Percentiles rank a stretch among this genome's conserved stretches.
Conservation (phyloP, 2,113 vertebrate species). For the Opisthocomus hoazin region DNA sequence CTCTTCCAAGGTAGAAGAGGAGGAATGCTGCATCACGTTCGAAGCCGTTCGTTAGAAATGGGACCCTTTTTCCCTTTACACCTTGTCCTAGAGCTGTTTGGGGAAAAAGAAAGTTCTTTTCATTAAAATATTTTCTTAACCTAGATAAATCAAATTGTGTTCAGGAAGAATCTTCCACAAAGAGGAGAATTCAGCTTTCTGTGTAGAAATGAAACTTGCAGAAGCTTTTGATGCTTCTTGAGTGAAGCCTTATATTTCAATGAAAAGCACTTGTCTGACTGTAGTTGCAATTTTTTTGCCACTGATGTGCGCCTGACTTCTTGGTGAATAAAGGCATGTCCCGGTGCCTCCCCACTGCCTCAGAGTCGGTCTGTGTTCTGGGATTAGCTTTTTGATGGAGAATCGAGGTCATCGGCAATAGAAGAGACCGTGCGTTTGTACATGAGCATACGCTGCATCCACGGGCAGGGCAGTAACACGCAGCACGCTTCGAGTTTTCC, state of each 20-base stretch:
- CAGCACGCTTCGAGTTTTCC: not conserved
- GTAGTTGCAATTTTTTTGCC: not conserved
- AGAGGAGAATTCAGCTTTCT: not conserved
- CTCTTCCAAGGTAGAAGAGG: not conserved
- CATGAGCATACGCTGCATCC: rapidly evolving
- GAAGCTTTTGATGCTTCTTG: not conserved
- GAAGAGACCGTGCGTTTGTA: not conserved
- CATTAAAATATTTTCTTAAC: not conserved
- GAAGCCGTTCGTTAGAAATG: not conserved
- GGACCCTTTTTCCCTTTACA: not conserved
- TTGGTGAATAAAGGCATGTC: rapidly evolving
- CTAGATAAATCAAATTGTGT: not conserved
- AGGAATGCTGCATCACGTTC: rapidly evolving
- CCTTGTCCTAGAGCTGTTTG: not conserved
- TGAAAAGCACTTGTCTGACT: not conserved
- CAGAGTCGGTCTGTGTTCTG: rapidly evolving
- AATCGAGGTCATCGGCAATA: not conserved
- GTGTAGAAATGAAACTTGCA: not conserved
- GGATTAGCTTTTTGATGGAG: not conserved
- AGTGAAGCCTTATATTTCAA: not conserved
- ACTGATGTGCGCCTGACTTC: not conserved
- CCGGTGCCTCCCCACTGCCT: not conserved
- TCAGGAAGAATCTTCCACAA: not conserved
- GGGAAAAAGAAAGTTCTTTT: not conserved
- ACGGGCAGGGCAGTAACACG: rapidly evolving